Conservation (phyloP, 2,797 vertebrate species). For the Cephalopachus bancanus region DNA sequence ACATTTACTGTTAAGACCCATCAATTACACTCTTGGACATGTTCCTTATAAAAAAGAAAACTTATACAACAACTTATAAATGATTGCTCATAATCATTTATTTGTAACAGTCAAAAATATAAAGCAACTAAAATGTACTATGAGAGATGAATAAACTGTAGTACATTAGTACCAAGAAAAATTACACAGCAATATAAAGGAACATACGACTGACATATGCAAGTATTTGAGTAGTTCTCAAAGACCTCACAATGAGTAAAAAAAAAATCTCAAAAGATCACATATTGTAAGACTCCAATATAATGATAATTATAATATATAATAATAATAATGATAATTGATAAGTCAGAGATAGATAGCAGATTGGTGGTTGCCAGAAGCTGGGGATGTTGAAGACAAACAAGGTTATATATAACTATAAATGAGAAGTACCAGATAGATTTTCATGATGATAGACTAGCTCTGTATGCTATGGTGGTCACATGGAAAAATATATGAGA, state of each 20-base stretch:
- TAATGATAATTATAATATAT: no score
- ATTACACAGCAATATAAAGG: background rate
- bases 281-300: background rate
- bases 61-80: background rate
- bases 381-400: background rate
- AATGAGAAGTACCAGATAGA: background rate
- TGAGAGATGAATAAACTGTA: background rate
- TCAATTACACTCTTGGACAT: background rate
- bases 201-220: no score
- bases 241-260: background rate
- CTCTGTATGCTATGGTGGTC: background rate
- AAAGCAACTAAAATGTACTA: background rate
- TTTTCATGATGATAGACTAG: background rate
- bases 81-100: background rate
- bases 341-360: background rate
- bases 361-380: background rate
- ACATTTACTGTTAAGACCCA: background rate
- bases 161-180: background rate
- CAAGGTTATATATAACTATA: background rate
- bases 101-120: background rate
- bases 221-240: no score
- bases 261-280: background rate
- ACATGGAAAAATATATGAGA: background rate
- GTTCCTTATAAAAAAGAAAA: background rate
- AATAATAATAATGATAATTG: no score